Evolutionary conservation across 2,888 invertebrate species (phyloP), one percentile per base, ranked within the genome.

Genomic region (Lobophora halterata): DNA sequence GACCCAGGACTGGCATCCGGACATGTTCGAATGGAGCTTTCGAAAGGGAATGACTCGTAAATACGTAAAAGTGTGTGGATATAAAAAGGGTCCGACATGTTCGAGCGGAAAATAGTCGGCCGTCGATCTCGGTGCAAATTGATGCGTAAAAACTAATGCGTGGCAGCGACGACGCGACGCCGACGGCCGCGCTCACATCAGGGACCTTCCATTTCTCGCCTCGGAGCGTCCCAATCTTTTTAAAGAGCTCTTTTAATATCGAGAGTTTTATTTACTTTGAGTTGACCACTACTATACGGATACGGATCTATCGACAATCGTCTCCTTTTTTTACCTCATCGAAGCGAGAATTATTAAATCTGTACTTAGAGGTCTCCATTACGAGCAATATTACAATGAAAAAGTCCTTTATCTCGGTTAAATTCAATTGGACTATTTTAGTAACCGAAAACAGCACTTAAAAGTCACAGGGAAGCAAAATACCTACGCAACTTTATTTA

Each of bases 121-220:
- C 19, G 38, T 25, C 29, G 29, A 33, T 24, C 13, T 21, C 25
- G 36, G 29, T 23, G 40, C 3, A 43, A 42, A 41, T 44, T 49
- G 61, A 61, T 48, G 66, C 64, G 71, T 62, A 56, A 65, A 69
- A 69, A 61, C 65, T 65, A 61, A 61, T 57, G 54, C 45, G 63
- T 49, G 64, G 43, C 52, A 59, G 60, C 51, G 56, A 52, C 54
- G 52, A 45, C 53, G 56, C 3, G 14, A 14, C 30, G 20, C 1
- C 21, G 26, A 27, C 13, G 14, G 3, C 17, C 6, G 6, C 25
- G 28, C 31, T n/a, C 25, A 61, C 67, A 61, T 58, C 59, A 55
- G 58, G 53, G 54, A 55, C 67, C 73, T 69, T 68, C 70, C 70
- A 75, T 77, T 75, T 76, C 65, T 69, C 76, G 78, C 71, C 63